Evolutionary conservation across 2,797 vertebrate genomes (phyloP).

Genomic region (Eutrigla gurnardus): DNA sequence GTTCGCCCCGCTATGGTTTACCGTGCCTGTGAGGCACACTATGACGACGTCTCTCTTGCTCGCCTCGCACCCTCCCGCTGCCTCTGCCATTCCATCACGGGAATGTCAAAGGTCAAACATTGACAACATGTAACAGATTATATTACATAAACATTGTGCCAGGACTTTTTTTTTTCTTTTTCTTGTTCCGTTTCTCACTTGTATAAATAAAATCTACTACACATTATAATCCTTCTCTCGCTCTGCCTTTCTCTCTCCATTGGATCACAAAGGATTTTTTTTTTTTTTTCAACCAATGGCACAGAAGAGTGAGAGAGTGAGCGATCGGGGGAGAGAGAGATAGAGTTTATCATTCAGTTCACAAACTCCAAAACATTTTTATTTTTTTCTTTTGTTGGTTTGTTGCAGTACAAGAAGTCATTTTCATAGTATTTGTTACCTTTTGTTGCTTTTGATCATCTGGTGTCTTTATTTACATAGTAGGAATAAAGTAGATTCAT

Average conservation of each 20-base stretch:
- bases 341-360: constrained; percentile 80
- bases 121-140: constrained; percentile 80
- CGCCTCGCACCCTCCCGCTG: constrained; percentile 46
- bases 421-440: constrained; percentile 82
- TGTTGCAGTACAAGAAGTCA: constrained; percentile 86
- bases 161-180: constrained; percentile 59
- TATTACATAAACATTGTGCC: constrained; percentile 81
- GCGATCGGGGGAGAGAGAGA: constrained; percentile 69
- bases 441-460: constrained; percentile 87
- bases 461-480: constrained; percentile 86
- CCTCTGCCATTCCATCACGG: constrained; percentile 62
- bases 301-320: constrained; percentile 38
- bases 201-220: constrained; percentile 69
- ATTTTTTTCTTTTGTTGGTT: constrained; percentile 80
- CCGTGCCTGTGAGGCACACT: constrained; percentile 73
- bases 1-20: constrained; percentile 69
- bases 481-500: constrained; percentile 84
- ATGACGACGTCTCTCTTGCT: constrained; percentile 64
- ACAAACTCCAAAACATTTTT: constrained; percentile 86
- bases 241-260: constrained; percentile 46
- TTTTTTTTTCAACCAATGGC: constrained; percentile 22
- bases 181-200: constrained; percentile 52
- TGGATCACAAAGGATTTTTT: constrained; percentile 34
- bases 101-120: constrained; percentile 80
- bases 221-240: constrained; percentile 58